Conservation (phyloP, 1,140 invertebrate genomes). For the Drosophila tani region DNA sequence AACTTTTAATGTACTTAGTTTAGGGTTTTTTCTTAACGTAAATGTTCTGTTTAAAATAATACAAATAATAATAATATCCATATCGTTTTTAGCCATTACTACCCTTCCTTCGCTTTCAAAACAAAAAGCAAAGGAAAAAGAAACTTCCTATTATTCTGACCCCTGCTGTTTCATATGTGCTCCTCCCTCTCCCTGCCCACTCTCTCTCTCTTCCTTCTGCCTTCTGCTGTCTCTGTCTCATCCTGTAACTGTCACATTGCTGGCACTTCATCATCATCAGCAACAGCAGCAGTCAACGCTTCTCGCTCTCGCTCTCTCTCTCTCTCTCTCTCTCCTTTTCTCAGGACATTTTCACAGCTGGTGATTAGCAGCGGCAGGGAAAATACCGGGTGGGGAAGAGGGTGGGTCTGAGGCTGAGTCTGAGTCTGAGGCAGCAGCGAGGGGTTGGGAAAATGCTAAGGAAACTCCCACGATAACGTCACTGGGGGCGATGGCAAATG, state of each 20-base stretch:
- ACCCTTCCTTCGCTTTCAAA: no score
- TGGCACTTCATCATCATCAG: constrained; percentile 72
- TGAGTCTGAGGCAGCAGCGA: no score
- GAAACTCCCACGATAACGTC: constrained; percentile 60
- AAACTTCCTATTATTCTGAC: neutral
- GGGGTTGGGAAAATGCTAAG: constrained; percentile 15
- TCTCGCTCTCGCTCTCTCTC: neutral
- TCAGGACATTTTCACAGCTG: constrained; percentile 24
- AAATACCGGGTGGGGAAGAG: neutral
- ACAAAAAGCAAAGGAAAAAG: neutral
- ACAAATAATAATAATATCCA: no score
- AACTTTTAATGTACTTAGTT: no score
- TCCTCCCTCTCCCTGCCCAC: neutral
- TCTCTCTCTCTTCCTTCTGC: neutral
- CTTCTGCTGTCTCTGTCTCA: constrained; percentile 42
- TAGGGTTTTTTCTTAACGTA: no score
- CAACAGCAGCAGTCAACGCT: constrained; percentile 48
- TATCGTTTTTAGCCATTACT: no score
- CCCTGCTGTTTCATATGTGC: constrained; percentile 16
- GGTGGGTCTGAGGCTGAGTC: neutral
- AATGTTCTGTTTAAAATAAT: no score
- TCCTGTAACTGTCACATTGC: constrained; percentile 75
- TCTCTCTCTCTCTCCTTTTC: constrained; percentile 20
- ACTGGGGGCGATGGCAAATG: constrained; percentile 67
- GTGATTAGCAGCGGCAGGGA: constrained; percentile 66